Evolutionary conservation across 1,140 invertebrate species (phyloP), one percentile per base, ranked within the genome.

Genomic region (Latrodectus geometricus): DNA sequence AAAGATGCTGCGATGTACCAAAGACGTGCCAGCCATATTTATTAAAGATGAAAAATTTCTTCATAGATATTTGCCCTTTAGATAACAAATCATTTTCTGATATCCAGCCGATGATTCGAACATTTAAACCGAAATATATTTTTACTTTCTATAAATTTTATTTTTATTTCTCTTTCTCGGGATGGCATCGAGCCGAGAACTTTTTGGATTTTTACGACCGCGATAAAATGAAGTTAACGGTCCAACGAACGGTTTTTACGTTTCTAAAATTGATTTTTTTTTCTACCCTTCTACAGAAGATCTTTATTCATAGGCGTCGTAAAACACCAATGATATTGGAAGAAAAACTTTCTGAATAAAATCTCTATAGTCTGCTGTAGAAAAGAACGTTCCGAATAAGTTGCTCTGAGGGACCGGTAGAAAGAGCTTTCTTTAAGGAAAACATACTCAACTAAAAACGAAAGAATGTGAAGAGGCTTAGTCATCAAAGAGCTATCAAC

Each of bases 221-320:
- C 76, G 76, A 79, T 79, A 79, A 79, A 79, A 79, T 79, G 76
- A 79, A 79, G 76, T 79, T 79, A 79, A 79, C 76, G 76, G 76
- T n/a, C 61, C 76, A 48, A 9, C 65, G 76, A 79, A 68, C 65
- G 76, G 72, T 79, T 79, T 79, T 79, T 79, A 79, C 76, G 76
- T 68, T 79, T 23, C 76, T 48, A 49, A 79, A 61, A 79, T 79
- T 79, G 76, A 79, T 79, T 79, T 79, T 79, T 68, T 61, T 61
- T 61, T 61, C 9, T 61, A 12, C n/a, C 72, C 56, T 9, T 23
- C 61, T 35, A 35, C 35, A 35, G 20, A 79, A 21, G 76, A 79
- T 79, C 76, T 79, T 79, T 79, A 79, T 79, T 79, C 76, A 79
- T 79, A 79, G 76, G 61, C 17, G 9, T 79, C 76, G 76, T 79